Evolutionary conservation across 2,113 vertebrate species (phyloP).

Genomic region (Limnothrissa miodon): DNA sequence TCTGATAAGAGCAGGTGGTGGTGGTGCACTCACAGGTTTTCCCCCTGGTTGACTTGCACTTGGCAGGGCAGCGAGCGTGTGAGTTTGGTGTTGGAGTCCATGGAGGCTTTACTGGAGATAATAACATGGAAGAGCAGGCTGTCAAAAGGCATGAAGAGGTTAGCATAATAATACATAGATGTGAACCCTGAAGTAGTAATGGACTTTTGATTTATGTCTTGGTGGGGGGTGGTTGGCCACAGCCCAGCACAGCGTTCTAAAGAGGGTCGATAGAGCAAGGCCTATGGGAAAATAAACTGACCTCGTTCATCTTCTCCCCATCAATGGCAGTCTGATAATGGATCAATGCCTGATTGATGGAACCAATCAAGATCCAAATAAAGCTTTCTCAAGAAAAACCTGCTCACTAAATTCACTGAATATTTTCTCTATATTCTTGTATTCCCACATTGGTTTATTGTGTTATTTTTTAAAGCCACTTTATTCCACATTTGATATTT

Average conservation of each 20-base stretch:
- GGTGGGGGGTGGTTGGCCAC: conserved; percentile 13
- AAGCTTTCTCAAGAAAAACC: not conserved
- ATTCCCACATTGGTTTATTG: no score
- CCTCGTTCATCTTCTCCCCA: not conserved
- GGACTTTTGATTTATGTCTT: conserved; percentile 16
- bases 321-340: conserved; percentile 53
- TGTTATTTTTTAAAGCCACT: no score
- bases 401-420: not conserved
- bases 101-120: conserved; percentile 85
- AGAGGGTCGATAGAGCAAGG: not conserved
- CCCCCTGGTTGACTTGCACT: conserved; percentile 89
- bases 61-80: conserved; percentile 89
- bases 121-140: conserved; percentile 15
- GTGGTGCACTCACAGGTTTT: conserved; percentile 84
- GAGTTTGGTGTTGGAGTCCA: conserved; percentile 84
- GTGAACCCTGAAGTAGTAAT: conserved; percentile 28
- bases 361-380: conserved; percentile 5
- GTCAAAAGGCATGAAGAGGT: conserved; percentile 6
- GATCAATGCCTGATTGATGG: conserved; percentile 54
- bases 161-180: conserved; percentile 29
- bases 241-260: not conserved
- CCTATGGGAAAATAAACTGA: conserved; percentile 6
- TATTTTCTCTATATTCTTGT: no score
- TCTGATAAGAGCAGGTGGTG: not conserved
- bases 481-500: no score